Base-by-base conservation (phyloP, 2,888 invertebrate species). In the Junonia oenone region DNA sequence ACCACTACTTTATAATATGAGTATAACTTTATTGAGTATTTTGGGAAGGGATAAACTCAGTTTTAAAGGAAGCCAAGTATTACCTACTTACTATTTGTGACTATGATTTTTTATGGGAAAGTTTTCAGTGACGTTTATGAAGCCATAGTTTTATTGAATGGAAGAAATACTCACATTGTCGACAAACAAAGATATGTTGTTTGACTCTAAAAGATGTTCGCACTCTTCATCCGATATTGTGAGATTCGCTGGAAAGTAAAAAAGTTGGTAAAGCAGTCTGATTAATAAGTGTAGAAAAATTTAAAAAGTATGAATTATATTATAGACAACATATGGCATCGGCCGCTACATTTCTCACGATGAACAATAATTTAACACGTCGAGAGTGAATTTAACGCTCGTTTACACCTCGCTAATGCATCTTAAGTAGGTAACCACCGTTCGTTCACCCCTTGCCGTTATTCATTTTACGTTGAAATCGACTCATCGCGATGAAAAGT, bases 141-240 rank as follows among this genome's bases (percentile, higher is more conserved):
- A n/a, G n/a, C n/a, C n/a, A n/a, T n/a, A n/a, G n/a, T n/a, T n/a
- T n/a, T n/a, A n/a, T n/a, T n/a, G n/a, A n/a, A n/a, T 2, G 40
- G 2, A 17, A 47, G 11, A 1, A 6, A 43, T 40, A 77, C 88
- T 83, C 60, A 90, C 90, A 65, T 91, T 90, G 63, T 87, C 86
- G 11, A 90, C 90, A 64, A 91, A 91, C 14, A 90, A 68, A 11
- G 85, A 77, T 22, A 89, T 70, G 65, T 85, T 83, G 60, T 81
- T 80, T 1, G 84, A 72, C 37, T 91, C 90, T 45, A 91, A 73
- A 33, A 91, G 73, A 35, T 71, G 73, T 61, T 90, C 75, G 67
- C 90, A 90, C 67, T 91, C 91, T 59, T 90, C 91, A 3, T 90
- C 90, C 5, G 87, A 73, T 47, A 91, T 72, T 6, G 79, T 65